phyloP scores from a whole-genome alignment of 2,888 invertebrate genomes.

The Corbicula japonica region DNA sequence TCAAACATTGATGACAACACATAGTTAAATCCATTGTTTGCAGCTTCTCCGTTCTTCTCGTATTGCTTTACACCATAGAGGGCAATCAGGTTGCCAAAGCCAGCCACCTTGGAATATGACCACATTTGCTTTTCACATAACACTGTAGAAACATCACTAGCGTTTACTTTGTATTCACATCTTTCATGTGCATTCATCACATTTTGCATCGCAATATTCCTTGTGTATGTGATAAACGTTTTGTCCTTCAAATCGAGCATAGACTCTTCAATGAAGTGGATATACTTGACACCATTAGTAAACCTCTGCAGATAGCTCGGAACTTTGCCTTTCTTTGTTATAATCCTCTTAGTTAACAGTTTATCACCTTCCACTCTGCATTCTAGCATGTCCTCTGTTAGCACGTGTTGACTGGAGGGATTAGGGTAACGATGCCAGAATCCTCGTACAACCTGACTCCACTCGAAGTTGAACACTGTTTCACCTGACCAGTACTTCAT shows the following conservation, averaged over 20 bases:
- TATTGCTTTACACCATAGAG: slow-evolving; percentile 48
- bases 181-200: slow-evolving; percentile 52
- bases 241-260: slow-evolving; percentile 44
- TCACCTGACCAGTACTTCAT: slow-evolving; percentile 43
- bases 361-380: slow-evolving; percentile 26
- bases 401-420: slow-evolving; percentile 57
- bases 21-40: slow-evolving; percentile 46
- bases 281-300: slow-evolving; percentile 61
- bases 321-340: slow-evolving; percentile 55
- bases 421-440: slow-evolving; percentile 65
- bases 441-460: slow-evolving; percentile 49
- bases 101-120: slow-evolving; percentile 40
- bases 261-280: slow-evolving; percentile 56
- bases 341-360: slow-evolving; percentile 50
- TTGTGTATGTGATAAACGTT: slow-evolving; percentile 58
- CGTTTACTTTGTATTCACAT: slow-evolving; percentile 32
- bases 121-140: slow-evolving; percentile 39
- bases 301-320: slow-evolving; percentile 55
- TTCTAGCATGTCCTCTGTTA: slow-evolving; percentile 59
- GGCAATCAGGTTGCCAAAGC: slow-evolving; percentile 49
- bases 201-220: slow-evolving; percentile 59
- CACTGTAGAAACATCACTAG: neutral
- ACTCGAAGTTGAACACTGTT: slow-evolving; percentile 35
- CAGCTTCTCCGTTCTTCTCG: slow-evolving; percentile 30
- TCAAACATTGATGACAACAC: slow-evolving; percentile 47